Evolutionary conservation across 1,140 invertebrate species (phyloP).

Genomic region (Zaprionus capensis): DNA sequence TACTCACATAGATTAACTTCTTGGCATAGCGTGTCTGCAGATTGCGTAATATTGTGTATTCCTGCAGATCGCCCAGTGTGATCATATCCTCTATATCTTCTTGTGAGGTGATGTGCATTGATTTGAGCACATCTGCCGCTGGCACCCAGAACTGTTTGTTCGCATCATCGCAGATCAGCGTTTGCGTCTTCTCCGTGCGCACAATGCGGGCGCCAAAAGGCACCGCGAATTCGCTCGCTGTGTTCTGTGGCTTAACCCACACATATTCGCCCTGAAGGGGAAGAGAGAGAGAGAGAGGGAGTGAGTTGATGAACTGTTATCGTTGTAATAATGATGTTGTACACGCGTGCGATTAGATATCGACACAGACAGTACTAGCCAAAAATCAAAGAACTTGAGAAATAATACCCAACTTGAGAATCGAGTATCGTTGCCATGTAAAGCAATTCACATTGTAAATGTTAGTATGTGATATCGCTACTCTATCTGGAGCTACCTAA

Average conservation of each 20-base stretch:
- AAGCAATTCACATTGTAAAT: slow-evolving; percentile 31
- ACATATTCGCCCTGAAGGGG: slow-evolving; percentile 92
- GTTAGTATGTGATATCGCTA: neutral
- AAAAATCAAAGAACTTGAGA: neutral
- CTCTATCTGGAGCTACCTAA: slow-evolving; percentile 26
- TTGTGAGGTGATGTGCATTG: slow-evolving; percentile 94
- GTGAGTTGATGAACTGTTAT: slow-evolving; percentile 16
- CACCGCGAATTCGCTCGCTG: slow-evolving; percentile 90
- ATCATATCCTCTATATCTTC: slow-evolving; percentile 98
- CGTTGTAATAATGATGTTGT: slow-evolving; percentile 24
- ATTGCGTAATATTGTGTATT: slow-evolving; percentile 96
- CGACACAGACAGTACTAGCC: neutral
- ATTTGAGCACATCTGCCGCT: slow-evolving; percentile 88
- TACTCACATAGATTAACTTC: slow-evolving; percentile 94
- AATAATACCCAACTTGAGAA: slow-evolving; percentile 24
- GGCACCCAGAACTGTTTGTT: slow-evolving; percentile 87
- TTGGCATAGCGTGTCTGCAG: slow-evolving; percentile 95
- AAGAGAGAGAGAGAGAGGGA: slow-evolving; percentile 9
- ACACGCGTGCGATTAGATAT: slow-evolving; percentile 46
- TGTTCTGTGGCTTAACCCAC: slow-evolving; percentile 90
- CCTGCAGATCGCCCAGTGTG: slow-evolving; percentile 94
- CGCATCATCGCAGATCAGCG: slow-evolving; percentile 92
- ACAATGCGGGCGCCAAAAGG: slow-evolving; percentile 93
- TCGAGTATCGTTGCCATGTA: slow-evolving; percentile 11
- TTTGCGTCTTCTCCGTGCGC: slow-evolving; percentile 90